Evolutionary conservation across 1,140 invertebrate species (phyloP).

Genomic region (Whitmania pigra): DNA sequence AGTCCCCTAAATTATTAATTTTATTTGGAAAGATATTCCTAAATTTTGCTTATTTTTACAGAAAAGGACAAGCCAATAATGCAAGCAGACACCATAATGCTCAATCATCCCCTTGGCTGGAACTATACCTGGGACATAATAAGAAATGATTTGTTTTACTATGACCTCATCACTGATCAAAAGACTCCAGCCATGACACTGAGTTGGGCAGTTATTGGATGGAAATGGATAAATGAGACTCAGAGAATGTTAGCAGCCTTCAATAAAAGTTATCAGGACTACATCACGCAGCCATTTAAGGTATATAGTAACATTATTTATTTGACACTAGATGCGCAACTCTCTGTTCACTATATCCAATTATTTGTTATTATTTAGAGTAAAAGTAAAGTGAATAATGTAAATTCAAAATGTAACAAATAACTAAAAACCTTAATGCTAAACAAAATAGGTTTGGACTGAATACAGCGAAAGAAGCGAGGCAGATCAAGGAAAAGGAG

Average conservation of each 20-base stretch:
- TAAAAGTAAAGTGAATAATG: too few relatives aligned
- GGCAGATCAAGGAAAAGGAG: slow-evolving; percentile 21
- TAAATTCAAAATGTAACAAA: neutral
- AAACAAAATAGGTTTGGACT: slow-evolving; percentile 20
- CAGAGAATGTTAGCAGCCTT: slow-evolving; percentile 16
- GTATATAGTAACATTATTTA: neutral
- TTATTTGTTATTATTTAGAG: too few relatives aligned
- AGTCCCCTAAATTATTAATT: too few relatives aligned
- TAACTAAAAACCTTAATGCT: too few relatives aligned
- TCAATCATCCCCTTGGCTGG: slow-evolving; percentile 26
- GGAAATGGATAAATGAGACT: slow-evolving; percentile 22
- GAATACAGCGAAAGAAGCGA: slow-evolving; percentile 20
- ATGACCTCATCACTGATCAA: slow-evolving; percentile 11
- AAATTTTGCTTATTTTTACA: neutral
- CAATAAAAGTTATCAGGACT: slow-evolving; percentile 25
- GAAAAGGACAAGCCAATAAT: slow-evolving; percentile 14
- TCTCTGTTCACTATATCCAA: too few relatives aligned
- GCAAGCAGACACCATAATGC: slow-evolving; percentile 24
- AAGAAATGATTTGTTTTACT: slow-evolving; percentile 24
- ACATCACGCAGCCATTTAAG: slow-evolving; percentile 24
- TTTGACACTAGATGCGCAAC: too few relatives aligned
- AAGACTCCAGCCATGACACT: slow-evolving; percentile 22
- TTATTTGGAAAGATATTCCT: neutral
- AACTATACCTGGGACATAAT: slow-evolving; percentile 23
- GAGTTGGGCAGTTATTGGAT: slow-evolving; percentile 24